Conservation (phyloP, 2,888 invertebrate species). For the Acleris cristana region DNA sequence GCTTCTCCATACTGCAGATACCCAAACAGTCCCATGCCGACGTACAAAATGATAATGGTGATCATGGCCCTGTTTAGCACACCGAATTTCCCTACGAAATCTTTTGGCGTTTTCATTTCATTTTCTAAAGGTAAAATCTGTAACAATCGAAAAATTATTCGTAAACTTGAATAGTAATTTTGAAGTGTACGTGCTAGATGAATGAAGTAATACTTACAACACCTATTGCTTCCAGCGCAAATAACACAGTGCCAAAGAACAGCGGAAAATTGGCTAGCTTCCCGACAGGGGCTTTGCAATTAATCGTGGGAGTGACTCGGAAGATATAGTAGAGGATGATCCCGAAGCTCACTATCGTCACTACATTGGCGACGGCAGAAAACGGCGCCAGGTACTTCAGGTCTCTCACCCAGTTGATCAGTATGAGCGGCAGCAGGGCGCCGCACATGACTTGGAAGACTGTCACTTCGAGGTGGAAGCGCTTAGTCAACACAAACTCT, state of each 20-base stretch:
- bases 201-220: conserved; percentile 85
- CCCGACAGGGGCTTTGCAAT: conserved; percentile 86
- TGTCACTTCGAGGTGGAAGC: conserved; percentile 77
- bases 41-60: conserved; percentile 91
- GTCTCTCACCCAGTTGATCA: conserved; percentile 93
- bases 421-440: conserved; percentile 88
- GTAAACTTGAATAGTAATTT: background rate
- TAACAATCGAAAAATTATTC: conserved; percentile 22
- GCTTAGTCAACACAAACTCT: conserved; percentile 85
- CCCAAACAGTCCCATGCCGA: conserved; percentile 95
- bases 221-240: conserved; percentile 97
- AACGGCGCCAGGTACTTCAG: conserved; percentile 95
- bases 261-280: conserved; percentile 90
- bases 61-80: conserved; percentile 94
- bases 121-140: conserved; percentile 97
- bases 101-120: conserved; percentile 94
- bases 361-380: conserved; percentile 93
- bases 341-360: conserved; percentile 92
- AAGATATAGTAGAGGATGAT: conserved; percentile 95
- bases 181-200: no score
- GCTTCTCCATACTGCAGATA: conserved; percentile 92
- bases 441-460: conserved; percentile 88
- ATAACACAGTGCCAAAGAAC: conserved; percentile 97
- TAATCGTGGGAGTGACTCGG: conserved; percentile 86
- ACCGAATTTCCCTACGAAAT: conserved; percentile 91